A percentile compares a stretch with the other conserved stretches of the same genome.
Conservation (phyloP, 1,140 invertebrate genomes). For the Drosophila mauritiana region DNA sequence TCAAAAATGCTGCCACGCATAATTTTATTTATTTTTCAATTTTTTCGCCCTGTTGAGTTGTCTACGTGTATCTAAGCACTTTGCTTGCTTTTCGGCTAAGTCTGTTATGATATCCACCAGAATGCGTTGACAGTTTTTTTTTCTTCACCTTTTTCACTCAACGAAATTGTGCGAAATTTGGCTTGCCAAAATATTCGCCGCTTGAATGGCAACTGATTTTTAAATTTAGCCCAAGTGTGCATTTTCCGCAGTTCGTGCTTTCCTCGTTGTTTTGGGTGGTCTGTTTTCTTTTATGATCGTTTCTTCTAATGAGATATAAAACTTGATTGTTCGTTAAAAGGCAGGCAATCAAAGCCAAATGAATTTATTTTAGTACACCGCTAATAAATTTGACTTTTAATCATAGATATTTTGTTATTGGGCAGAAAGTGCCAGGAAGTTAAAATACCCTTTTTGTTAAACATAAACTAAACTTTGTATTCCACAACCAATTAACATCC, state of each 20-base stretch:
- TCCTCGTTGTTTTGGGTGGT: conserved; percentile 5
- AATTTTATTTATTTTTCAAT: conserved; percentile 83
- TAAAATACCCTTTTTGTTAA: too few species aligned
- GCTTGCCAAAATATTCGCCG: conserved; percentile 76
- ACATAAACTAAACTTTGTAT: not conserved
- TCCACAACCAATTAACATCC: not conserved
- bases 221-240: conserved; percentile 63
- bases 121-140: conserved; percentile 52
- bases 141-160: not conserved
- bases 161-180: conserved; percentile 41
- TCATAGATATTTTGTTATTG: too few species aligned
- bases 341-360: too few species aligned
- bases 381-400: too few species aligned
- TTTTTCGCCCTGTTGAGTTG: conserved; percentile 29
- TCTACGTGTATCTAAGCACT: conserved; percentile 50
- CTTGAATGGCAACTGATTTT: conserved; percentile 65
- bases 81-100: conserved; percentile 54
- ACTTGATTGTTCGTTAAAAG: too few species aligned
- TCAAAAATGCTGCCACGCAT: conserved; percentile 69
- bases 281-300: conserved; percentile 6
- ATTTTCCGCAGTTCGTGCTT: conserved; percentile 36
- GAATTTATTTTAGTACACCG: not conserved
- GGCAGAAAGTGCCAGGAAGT: not conserved
- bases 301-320: too few species aligned
- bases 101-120: conserved; percentile 61